These are phyloP conservation scores for Actenoides lindsayi DNA, from an alignment of 2,113 vertebrate genomes.

Conservation along the genomic window DNA sequence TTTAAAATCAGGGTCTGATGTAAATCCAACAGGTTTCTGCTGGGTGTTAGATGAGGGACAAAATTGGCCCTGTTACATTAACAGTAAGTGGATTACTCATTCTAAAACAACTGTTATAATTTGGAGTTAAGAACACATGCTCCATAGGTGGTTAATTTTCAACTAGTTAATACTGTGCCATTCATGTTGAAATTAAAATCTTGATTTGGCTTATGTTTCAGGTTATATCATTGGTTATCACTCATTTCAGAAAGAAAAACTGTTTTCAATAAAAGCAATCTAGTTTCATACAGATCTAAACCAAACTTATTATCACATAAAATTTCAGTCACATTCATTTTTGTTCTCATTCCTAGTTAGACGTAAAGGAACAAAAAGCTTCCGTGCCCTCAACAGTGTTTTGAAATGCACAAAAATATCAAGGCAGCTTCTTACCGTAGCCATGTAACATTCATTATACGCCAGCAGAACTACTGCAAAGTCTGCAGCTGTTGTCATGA, in stretches of 20 bases:
- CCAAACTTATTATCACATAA: not conserved
- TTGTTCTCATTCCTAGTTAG: not conserved
- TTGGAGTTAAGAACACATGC: not conserved
- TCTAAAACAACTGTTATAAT: not conserved
- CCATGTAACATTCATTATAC: not conserved
- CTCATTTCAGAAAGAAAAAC: constrained; percentile 12
- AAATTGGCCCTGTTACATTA: not conserved
- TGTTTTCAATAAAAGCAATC: not conserved
- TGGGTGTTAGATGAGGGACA: not conserved
- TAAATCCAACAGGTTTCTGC: not conserved
- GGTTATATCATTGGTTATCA: not conserved
- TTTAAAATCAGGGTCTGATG: not conserved
- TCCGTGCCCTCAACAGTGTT: not conserved
- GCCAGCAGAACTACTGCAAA: not conserved
- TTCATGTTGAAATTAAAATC: not conserved
- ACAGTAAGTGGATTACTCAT: not conserved
- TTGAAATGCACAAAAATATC: not conserved
- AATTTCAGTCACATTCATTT: not conserved
- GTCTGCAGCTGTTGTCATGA: constrained; percentile 32
- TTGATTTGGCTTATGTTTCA: not conserved
- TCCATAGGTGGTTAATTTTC: not conserved
- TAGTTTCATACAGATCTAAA: not conserved
- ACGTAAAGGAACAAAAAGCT: not conserved
- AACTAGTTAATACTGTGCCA: not conserved
- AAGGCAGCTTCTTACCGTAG: constrained; percentile 9